Evolutionary conservation across 2,113 vertebrate genomes (phyloP), one percentile per base, ranked within the genome.

Genomic region (Noctilio leporinus): DNA sequence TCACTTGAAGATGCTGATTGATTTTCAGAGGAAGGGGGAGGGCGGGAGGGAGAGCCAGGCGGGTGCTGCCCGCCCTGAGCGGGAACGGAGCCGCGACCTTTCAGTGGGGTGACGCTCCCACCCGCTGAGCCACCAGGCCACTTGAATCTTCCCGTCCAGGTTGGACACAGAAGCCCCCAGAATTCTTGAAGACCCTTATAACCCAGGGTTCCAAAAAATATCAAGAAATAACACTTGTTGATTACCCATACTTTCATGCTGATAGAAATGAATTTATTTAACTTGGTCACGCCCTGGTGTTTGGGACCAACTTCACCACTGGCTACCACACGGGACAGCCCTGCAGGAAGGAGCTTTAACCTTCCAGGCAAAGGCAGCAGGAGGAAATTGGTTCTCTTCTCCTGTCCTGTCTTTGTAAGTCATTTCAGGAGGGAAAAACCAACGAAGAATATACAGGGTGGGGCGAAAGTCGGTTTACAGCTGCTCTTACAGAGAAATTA

Each of bases 241-340:
- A 72, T 12, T 75, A 35, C 15, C n/a, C 40, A 73, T 26, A 87
- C 4, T 24, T 91, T 94, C 75, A 80, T 62, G 10, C 22, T 92
- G 69, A 93, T 82, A 85, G 70, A 94, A 92, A 83, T 26, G 19
- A 94, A 62, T 89, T 86, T 55, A 67, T 16, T 38, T 89, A 89
- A 76, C 40, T 14, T 40, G 22, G 22, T 4, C 12, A 28, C 28
- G 12, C 86, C 69, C 22, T 83, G 22, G 33, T 75, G 65, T 86
- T 77, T 92, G 22, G 93, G 19, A 93, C 26, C 84, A 87, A 80
- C 84, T 55, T 77, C 28, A 93, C 12, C 11, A n/a, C n/a, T n/a
- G n/a, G n/a, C n/a, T n/a, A n/a, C n/a, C n/a, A n/a, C n/a, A n/a
- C n/a, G n/a, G n/a, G n/a, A n/a, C n/a, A n/a, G n/a, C n/a, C n/a